phyloP scores from a whole-genome alignment of 2,113 vertebrate genomes.

The Brachionichthys hirsutus region DNA sequence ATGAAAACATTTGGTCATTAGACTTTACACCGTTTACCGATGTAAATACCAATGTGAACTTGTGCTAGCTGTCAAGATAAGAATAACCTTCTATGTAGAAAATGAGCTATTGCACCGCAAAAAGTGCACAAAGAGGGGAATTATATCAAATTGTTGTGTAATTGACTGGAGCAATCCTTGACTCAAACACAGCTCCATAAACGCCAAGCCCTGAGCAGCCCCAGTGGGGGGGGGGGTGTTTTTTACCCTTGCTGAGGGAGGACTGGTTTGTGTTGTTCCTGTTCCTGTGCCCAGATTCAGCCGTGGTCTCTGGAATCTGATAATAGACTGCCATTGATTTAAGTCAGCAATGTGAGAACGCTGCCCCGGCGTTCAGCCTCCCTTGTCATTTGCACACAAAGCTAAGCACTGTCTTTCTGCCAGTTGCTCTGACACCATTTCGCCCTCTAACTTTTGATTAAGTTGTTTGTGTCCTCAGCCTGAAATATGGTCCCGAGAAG shows the following conservation, averaged over 20 bases:
- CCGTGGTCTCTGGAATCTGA: background rate
- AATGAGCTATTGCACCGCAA: background rate
- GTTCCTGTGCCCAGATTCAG: slow-evolving; percentile 2
- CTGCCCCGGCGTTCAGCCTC: background rate
- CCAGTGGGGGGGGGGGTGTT: background rate
- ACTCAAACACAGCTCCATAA: background rate
- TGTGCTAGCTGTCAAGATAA: background rate
- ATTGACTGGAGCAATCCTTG: background rate
- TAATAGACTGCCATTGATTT: slow-evolving; percentile 7
- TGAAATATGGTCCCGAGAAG: slow-evolving; percentile 33
- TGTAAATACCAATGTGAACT: background rate
- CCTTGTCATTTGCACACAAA: slow-evolving; percentile 18
- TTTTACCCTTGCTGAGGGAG: background rate
- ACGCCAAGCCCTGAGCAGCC: slow-evolving; percentile 3
- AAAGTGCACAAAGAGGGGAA: background rate
- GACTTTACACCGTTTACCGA: background rate
- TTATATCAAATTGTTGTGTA: background rate
- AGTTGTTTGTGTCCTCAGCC: slow-evolving; percentile 33
- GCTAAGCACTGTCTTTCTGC: background rate
- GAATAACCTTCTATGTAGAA: background rate
- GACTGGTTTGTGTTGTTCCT: too few relatives aligned
- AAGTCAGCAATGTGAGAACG: background rate
- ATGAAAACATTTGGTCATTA: background rate
- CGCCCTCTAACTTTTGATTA: slow-evolving; percentile 37
- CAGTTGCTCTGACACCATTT: slow-evolving; percentile 25